These are phyloP conservation scores for Numida meleagris DNA, from an alignment of 2,113 vertebrate species.

Conservation along the genomic window DNA sequence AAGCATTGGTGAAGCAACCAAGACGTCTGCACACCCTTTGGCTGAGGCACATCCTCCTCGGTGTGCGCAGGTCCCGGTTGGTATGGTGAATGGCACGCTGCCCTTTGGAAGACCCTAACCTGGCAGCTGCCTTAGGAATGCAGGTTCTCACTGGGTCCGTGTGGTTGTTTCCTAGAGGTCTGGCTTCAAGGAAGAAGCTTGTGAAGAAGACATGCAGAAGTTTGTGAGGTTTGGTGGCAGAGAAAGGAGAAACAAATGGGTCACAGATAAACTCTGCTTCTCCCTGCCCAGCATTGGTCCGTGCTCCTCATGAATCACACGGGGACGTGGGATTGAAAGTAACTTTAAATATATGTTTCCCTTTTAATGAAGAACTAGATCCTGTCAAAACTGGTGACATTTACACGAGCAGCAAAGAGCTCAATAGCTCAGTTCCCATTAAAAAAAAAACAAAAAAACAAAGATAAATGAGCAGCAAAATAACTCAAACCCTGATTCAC, in stretches of 20 bases:
- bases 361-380: not conserved
- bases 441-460: not conserved
- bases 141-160: not conserved
- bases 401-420: not conserved
- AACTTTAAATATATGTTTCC: not conserved
- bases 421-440: not conserved
- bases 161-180: not conserved
- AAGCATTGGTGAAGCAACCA: fast-evolving
- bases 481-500: not conserved
- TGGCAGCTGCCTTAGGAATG: not conserved
- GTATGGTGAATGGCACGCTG: too few species aligned
- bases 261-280: not conserved
- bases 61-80: too few species aligned
- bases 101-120: too few species aligned
- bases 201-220: not conserved
- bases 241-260: not conserved
- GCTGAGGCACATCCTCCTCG: too few species aligned
- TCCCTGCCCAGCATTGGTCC: not conserved
- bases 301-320: not conserved
- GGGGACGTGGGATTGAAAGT: not conserved
- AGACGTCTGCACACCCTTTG: not conserved
- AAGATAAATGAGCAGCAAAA: not conserved
- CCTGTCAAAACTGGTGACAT: not conserved
- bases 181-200: not conserved
- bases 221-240: not conserved